A percentile compares a stretch with the other conserved stretches of the same genome.
Conservation (phyloP, 2,888 invertebrate genomes). For the Dysmachus trigonus region DNA sequence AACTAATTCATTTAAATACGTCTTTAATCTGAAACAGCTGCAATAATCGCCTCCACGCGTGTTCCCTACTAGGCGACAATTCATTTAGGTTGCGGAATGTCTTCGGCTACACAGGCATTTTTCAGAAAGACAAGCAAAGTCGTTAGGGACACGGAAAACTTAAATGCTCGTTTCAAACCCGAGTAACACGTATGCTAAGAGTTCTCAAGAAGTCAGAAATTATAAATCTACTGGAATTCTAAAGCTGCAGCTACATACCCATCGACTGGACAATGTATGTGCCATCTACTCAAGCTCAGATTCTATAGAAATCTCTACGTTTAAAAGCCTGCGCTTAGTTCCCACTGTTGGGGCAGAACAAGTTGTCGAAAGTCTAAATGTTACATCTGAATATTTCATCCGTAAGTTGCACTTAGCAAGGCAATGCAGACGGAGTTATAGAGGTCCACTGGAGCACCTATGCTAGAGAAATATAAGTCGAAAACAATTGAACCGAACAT, state of each 20-base stretch:
- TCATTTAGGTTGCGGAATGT: neutral
- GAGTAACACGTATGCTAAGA: slow-evolving; percentile 28
- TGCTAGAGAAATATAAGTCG: too few species aligned
- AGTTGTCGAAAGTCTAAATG: slow-evolving; percentile 39
- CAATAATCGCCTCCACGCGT: neutral
- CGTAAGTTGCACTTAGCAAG: neutral
- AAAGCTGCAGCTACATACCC: slow-evolving; percentile 1
- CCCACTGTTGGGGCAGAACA: slow-evolving; percentile 16
- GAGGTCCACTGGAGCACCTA: too few species aligned
- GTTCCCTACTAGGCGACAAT: too few species aligned
- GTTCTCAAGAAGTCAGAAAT: slow-evolving; percentile 38
- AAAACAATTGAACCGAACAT: too few species aligned
- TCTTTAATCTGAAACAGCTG: neutral
- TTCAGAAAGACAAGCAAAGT: slow-evolving; percentile 33
- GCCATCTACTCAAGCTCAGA: slow-evolving; percentile 14
- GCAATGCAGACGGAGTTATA: too few species aligned
- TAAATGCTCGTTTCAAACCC: slow-evolving; percentile 26
- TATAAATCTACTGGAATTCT: slow-evolving; percentile 28
- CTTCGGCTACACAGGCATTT: neutral
- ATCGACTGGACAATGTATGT: neutral
- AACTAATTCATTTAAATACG: neutral
- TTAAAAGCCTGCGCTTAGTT: slow-evolving; percentile 29
- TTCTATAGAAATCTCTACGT: slow-evolving; percentile 21
- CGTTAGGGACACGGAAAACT: slow-evolving; percentile 20
- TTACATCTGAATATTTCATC: slow-evolving; percentile 33